Percentiles rank a stretch among this genome's conserved stretches.
Conservation (phyloP, 2,888 invertebrate species). For the Xestoiulus laeticollis region DNA sequence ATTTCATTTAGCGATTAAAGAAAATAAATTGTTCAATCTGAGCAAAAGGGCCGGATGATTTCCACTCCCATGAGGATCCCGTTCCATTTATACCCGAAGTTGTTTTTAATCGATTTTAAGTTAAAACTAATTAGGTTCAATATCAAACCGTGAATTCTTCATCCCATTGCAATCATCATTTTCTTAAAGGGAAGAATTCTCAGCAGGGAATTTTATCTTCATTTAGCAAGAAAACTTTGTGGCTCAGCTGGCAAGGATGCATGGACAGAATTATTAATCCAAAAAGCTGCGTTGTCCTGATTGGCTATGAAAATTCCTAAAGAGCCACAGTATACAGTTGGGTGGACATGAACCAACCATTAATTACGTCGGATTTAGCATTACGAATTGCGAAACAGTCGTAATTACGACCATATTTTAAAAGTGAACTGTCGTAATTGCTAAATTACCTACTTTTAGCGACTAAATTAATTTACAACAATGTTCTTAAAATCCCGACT, state of each 20-base stretch:
- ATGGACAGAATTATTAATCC: not conserved
- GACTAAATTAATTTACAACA: not conserved
- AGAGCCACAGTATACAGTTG: not conserved
- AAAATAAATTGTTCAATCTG: slow-evolving; percentile 28
- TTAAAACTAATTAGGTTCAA: slow-evolving; percentile 23
- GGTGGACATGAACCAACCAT: not conserved
- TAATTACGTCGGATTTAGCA: not conserved
- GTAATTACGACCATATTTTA: not conserved
- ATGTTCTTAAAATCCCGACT: not conserved
- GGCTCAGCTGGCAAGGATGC: not conserved
- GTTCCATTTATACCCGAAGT: not conserved
- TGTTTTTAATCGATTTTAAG: slow-evolving; percentile 29
- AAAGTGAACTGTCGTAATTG: not conserved
- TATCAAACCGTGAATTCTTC: slow-evolving; percentile 32
- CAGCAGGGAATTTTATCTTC: slow-evolving; percentile 22
- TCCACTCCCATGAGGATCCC: not conserved
- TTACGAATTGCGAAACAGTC: not conserved
- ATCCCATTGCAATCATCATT: not conserved
- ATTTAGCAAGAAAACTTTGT: not conserved
- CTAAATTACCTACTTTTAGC: not conserved
- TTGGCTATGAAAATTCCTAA: not conserved
- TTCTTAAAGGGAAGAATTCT: not conserved
- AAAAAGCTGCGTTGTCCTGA: not conserved
- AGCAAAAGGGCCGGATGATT: slow-evolving; percentile 29
- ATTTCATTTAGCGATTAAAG: slow-evolving; percentile 33